A percentile compares a stretch with the other conserved stretches of the same genome.
These are phyloP conservation scores for Drosophila merina DNA, from an alignment of 2,888 invertebrate genomes.

Conservation along the genomic window DNA sequence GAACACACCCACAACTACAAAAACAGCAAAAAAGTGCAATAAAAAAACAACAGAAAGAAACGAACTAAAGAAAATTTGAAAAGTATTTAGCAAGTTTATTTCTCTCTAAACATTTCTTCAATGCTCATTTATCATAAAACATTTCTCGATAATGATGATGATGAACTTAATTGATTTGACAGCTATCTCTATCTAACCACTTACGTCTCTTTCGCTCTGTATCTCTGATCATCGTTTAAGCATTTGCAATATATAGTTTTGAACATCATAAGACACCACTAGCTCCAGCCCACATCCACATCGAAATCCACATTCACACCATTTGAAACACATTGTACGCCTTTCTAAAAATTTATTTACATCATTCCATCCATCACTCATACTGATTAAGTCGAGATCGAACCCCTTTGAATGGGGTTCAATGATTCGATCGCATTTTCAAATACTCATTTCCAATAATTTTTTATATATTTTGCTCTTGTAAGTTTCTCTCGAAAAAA, in stretches of 20 bases:
- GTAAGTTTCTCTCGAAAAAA: slow-evolving; percentile 62
- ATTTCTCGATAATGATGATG: slow-evolving; percentile 38
- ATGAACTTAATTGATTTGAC: slow-evolving; percentile 24
- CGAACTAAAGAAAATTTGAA: slow-evolving; percentile 28
- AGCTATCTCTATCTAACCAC: slow-evolving; percentile 27
- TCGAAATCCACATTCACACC: slow-evolving; percentile 48
- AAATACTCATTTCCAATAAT: slow-evolving; percentile 46
- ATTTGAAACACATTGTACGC: slow-evolving; percentile 65
- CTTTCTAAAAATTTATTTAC: slow-evolving; percentile 51
- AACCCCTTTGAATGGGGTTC: not conserved
- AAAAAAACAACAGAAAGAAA: slow-evolving; percentile 29
- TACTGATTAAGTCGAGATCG: slow-evolving; percentile 1
- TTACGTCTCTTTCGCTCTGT: slow-evolving; percentile 40
- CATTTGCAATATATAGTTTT: slow-evolving; percentile 51
- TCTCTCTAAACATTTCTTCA: slow-evolving; percentile 38
- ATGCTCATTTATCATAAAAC: slow-evolving; percentile 48
- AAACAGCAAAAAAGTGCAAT: slow-evolving; percentile 34
- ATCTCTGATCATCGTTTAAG: slow-evolving; percentile 43
- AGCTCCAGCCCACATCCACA: slow-evolving; percentile 28
- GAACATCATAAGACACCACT: slow-evolving; percentile 52
- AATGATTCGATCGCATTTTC: slow-evolving; percentile 15
- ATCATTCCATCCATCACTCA: slow-evolving; percentile 44
- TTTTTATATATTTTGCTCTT: slow-evolving; percentile 59
- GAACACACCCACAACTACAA: slow-evolving; percentile 21
- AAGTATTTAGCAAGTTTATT: slow-evolving; percentile 51